A percentile compares a stretch with the other conserved stretches of the same genome.
Conservation (phyloP, 2,113 vertebrate species). For the Peromyscus leucopus region DNA sequence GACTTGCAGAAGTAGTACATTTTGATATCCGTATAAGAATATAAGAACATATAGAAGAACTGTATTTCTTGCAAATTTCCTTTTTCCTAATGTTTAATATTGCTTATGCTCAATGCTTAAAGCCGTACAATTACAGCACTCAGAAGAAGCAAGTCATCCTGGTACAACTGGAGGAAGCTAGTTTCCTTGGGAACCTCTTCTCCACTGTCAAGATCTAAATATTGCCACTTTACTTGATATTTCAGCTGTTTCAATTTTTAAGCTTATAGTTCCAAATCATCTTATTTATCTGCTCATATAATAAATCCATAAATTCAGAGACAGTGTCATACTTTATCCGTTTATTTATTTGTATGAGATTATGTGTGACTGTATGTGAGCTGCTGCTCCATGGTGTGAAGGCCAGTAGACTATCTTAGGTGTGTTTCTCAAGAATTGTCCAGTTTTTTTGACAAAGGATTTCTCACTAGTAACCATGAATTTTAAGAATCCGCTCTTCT, state of each 20-base stretch:
- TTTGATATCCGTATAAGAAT: background rate
- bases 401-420: background rate
- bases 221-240: background rate
- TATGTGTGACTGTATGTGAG: background rate
- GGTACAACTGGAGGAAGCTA: background rate
- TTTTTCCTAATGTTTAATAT: background rate
- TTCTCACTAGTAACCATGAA: background rate
- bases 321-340: background rate
- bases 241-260: background rate
- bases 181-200: background rate
- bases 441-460: background rate
- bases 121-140: background rate
- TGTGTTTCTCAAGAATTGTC: background rate
- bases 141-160: background rate
- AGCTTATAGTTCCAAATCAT: background rate
- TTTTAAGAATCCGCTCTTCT: background rate
- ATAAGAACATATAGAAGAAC: background rate
- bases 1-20: background rate
- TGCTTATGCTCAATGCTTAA: background rate
- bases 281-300: background rate
- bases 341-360: background rate
- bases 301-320: background rate
- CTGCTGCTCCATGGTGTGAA: accelerated
- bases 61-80: background rate
- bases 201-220: background rate